Base-by-base conservation (phyloP, 2,797 vertebrate species). In the Chelon labrosus region DNA sequence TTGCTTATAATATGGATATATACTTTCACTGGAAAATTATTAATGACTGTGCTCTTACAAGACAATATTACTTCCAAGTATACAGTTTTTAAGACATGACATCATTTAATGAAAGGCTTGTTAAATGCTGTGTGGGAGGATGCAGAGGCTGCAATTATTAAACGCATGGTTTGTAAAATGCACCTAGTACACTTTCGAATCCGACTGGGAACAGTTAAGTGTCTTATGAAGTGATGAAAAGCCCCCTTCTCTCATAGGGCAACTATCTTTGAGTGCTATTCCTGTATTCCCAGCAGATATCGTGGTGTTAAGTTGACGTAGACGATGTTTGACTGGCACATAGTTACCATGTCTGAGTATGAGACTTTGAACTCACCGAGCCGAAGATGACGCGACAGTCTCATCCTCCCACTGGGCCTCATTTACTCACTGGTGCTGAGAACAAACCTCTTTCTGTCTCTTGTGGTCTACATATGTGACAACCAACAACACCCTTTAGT, bases 311-410 rank as follows among this genome's bases (percentile, higher is more conserved):
- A 73, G 73, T 81, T 91, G 90, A 94, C 50, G 50, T 85, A 85
- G 89, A 92, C 61, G 39, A 59, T 77, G 75, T 90, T 90, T 91
- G 91, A 93, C 87, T 91, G 88, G 80, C 84, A 78, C 73, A 71
- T 82, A 66, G 84, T 86, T 88, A 83, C 78, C 69, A 60, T 65
- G 77, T 88, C 80, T 76, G 83, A 83, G 68, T 63, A 63, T 53
- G 77, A 74, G 81, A 80, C 38, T 35, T 64, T 71, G 70, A 77
- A 85, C 80, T 82, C 75, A 73, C 62, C 4, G 52, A 88, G 83
- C 75, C 61, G 79, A 75, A 63, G 78, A 88, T 84, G 86, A 91
- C 86, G 80, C 59, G 62, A 77, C 84, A 70, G 76, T 80, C 83
- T 85, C 82, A 38, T 73, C 80, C 75, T 93, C 92, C 89, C 92